Percentiles rank a stretch among this genome's conserved stretches.
Evolutionary conservation across 2,797 vertebrate species (phyloP).

Genomic region (Coendou prehensilis): DNA sequence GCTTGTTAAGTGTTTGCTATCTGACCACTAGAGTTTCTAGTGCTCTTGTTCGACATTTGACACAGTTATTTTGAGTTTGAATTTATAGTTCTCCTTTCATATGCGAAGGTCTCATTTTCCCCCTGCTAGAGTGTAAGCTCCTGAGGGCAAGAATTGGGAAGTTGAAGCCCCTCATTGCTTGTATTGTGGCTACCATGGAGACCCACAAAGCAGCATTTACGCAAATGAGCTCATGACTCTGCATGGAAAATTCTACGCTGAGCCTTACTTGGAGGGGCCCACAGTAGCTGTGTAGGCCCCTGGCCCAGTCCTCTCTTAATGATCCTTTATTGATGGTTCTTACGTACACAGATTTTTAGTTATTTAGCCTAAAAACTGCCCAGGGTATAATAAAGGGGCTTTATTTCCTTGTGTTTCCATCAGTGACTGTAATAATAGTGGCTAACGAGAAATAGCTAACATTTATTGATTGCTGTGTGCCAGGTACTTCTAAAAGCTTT

Average conservation of each 20-base stretch:
- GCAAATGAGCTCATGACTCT: slow-evolving; percentile 14
- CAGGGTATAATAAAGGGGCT: slow-evolving; percentile 67
- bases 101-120: not conserved
- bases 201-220: slow-evolving; percentile 5
- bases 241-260: not conserved
- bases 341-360: slow-evolving; percentile 56
- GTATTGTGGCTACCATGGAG: not conserved
- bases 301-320: slow-evolving; percentile 5
- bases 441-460: slow-evolving; percentile 60
- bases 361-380: slow-evolving; percentile 64
- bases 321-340: slow-evolving; percentile 37
- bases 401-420: slow-evolving; percentile 37
- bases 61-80: not conserved
- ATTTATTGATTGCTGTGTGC: slow-evolving; percentile 48
- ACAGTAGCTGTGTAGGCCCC: not conserved
- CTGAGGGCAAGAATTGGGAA: slow-evolving; percentile 47
- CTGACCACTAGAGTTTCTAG: not conserved
- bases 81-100: slow-evolving; percentile 45
- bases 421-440: slow-evolving; percentile 36
- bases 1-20: not conserved
- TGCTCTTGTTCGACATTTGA: not conserved
- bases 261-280: not conserved
- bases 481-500: slow-evolving; percentile 49
- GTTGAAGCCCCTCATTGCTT: slow-evolving; percentile 53
- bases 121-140: slow-evolving; percentile 5